Conservation (phyloP, 2,888 invertebrate species). For the Erebia aethiops region DNA sequence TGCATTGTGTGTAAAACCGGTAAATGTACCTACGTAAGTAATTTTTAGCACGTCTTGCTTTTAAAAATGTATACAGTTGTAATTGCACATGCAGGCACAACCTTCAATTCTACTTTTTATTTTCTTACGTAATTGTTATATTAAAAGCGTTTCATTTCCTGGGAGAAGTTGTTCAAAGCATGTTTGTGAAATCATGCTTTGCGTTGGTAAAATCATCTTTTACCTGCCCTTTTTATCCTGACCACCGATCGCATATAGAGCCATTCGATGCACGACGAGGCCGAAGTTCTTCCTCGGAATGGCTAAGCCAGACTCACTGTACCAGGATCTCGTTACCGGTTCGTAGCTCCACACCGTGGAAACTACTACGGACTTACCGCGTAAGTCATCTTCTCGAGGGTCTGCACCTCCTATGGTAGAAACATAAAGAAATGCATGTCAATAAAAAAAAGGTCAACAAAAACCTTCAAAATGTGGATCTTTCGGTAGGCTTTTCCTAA, state of each 20-base stretch:
- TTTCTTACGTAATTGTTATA: too few species aligned
- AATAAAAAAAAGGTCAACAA: not conserved
- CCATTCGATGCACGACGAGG: constrained; percentile 85
- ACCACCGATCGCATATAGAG: constrained; percentile 88
- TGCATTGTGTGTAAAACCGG: too few species aligned
- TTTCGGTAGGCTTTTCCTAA: too few species aligned
- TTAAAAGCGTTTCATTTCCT: too few species aligned
- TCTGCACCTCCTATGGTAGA: constrained; percentile 83
- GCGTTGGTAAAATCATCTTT: not conserved
- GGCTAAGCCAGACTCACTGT: constrained; percentile 83
- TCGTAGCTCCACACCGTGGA: constrained; percentile 88
- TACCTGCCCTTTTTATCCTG: constrained; percentile 85
- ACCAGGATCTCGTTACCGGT: constrained; percentile 85
- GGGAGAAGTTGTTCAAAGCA: too few species aligned
- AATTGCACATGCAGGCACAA: too few species aligned
- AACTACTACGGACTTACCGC: constrained; percentile 82
- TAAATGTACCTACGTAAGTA: too few species aligned
- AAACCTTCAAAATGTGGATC: not conserved
- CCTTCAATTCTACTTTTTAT: too few species aligned
- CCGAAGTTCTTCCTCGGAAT: constrained; percentile 87
- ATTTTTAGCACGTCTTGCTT: too few species aligned
- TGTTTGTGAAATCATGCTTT: too few species aligned
- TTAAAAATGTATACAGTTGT: too few species aligned
- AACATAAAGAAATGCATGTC: not conserved
- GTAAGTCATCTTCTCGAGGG: constrained; percentile 83